Conservation (phyloP, 2,888 invertebrate genomes). For the Gymnosoma rotundatum region DNA sequence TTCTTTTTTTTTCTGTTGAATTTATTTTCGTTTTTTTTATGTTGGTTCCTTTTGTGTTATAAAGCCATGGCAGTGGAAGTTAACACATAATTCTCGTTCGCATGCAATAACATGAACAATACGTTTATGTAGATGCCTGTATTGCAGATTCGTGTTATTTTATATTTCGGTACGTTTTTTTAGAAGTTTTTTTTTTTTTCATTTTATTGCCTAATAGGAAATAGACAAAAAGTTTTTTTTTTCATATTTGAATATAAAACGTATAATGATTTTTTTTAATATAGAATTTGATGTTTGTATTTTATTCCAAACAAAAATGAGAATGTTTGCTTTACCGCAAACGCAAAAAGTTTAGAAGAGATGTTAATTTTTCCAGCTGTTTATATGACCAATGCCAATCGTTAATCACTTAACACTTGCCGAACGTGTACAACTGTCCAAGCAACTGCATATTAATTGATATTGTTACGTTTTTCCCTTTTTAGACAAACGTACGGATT, state of each 20-base stretch:
- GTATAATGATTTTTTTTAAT: too few relatives aligned
- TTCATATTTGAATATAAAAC: too few relatives aligned
- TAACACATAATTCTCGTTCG: conserved; percentile 66
- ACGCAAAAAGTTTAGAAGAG: too few relatives aligned
- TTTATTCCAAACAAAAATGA: neutral
- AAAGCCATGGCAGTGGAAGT: conserved; percentile 60
- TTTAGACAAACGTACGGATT: too few relatives aligned
- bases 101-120: conserved; percentile 53
- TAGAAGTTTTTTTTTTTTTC: conserved; percentile 5
- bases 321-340: too few relatives aligned
- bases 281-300: neutral
- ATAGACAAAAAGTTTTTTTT: neutral
- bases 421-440: too few relatives aligned
- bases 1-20: neutral
- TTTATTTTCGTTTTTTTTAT: too few relatives aligned
- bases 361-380: too few relatives aligned
- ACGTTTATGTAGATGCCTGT: neutral
- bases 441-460: too few relatives aligned
- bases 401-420: too few relatives aligned
- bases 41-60: conserved; percentile 54
- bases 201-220: conserved; percentile 26
- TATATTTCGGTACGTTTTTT: conserved; percentile 39
- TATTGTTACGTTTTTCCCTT: too few relatives aligned
- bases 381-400: too few relatives aligned
- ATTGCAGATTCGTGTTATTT: conserved; percentile 25